A percentile compares a stretch with the other conserved stretches of the same genome.
Evolutionary conservation across 1,140 invertebrate species (phyloP).

Genomic region (Camponotus vicinus): DNA sequence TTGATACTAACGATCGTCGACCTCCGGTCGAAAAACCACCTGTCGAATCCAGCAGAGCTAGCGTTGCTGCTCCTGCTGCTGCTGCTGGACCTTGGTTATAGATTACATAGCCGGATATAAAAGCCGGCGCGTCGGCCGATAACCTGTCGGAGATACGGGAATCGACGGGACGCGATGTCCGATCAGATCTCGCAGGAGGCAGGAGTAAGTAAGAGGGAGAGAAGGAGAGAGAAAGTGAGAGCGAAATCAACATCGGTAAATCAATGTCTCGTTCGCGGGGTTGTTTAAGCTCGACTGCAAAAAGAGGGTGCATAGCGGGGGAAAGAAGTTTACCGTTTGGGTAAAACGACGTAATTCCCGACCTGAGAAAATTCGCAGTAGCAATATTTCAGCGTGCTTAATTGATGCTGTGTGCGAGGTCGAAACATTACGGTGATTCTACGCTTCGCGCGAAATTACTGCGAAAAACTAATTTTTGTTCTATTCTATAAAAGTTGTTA

Average conservation of each 20-base stretch:
- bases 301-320: not conserved
- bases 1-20: conserved; percentile 63
- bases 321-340: not conserved
- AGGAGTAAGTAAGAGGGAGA: too few species aligned
- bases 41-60: conserved; percentile 59
- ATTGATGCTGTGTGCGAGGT: conserved; percentile 8
- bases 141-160: conserved; percentile 48
- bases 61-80: conserved; percentile 4
- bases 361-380: conserved; percentile 25
- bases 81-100: conserved; percentile 41
- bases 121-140: conserved; percentile 52
- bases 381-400: conserved; percentile 33
- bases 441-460: not conserved
- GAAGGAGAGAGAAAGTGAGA: not conserved
- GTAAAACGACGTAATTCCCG: conserved; percentile 45
- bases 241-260: conserved; percentile 46
- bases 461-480: not conserved
- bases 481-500: too few species aligned
- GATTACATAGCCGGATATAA: conserved; percentile 53
- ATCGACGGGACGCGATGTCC: conserved; percentile 34
- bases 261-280: conserved; percentile 29
- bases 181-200: not conserved
- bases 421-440: conserved; percentile 10
- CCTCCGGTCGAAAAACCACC: conserved; percentile 65
- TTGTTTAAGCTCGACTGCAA: conserved; percentile 24